Evolutionary conservation across 1,140 invertebrate genomes (phyloP), one percentile per base, ranked within the genome.

Genomic region (Spodoptera frugiperda): DNA sequence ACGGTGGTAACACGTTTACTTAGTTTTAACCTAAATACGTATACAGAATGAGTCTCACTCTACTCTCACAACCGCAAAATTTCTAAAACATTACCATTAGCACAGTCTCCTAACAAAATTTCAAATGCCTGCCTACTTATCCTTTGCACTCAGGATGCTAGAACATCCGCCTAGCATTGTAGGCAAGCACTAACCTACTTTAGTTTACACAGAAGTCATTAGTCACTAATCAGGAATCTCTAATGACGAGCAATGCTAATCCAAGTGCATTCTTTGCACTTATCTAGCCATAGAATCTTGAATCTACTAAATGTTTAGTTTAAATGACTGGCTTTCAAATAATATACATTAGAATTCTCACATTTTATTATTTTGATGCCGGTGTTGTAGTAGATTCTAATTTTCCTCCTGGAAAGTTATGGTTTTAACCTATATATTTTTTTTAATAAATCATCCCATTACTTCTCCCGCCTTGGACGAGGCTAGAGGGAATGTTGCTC

Each of bases 211-310:
- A 21, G 48, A 51, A 53, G 65, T 30, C 19, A 53, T 68, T 39
- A 71, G 48, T 71, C 30, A 71, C 51, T 44, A 3, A 55, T 71
- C 51, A n/a, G 68, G 44, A 39, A 55, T 39, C 33, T n/a, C 15
- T 30, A 71, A 71, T 71, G 25, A 70, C n/a, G 44, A 48, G 48
- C 19, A 49, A 21, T 53, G 65, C n/a, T 68, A 68, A 68, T 53
- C 21, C 30, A 70, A 71, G 51, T 44, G 68, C 53, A 71, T 71
- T 71, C 39, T 63, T 70, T 39, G 30, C 49, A 70, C 67, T 54
- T 70, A 53, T 67, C 44, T 53, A 19, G 10, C 5, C 51, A 53
- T 2, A 19, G 15, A 8, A 53, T 53, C n/a, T 2, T 10, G 15
- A 8, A 53, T 53, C n/a, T 53, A 39, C 33, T 9, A 39, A 39